Conservation (phyloP, 2,797 vertebrate species). For the Natrix natrix region DNA sequence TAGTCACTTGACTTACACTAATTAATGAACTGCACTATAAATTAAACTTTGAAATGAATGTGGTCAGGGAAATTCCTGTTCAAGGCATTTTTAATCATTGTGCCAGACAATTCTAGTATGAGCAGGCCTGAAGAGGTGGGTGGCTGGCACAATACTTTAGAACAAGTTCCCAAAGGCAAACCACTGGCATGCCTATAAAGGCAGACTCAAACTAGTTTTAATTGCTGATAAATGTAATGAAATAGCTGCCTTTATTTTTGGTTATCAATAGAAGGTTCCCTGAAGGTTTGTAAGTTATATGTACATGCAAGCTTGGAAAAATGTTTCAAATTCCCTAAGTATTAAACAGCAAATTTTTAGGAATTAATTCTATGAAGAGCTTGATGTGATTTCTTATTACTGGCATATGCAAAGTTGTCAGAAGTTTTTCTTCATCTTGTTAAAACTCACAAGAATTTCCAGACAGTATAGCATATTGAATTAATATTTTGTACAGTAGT, state of each 20-base stretch:
- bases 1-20: slow-evolving; percentile 88
- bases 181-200: slow-evolving; percentile 62
- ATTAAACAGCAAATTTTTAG: not conserved
- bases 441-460: slow-evolving; percentile 8
- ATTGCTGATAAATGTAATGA: slow-evolving; percentile 54
- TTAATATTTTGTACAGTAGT: not conserved
- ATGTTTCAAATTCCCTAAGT: slow-evolving; percentile 23
- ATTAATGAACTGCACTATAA: slow-evolving; percentile 79
- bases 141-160: slow-evolving; percentile 62
- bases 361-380: slow-evolving; percentile 2
- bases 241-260: slow-evolving; percentile 58
- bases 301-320: not conserved
- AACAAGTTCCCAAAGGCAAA: slow-evolving; percentile 69
- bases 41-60: slow-evolving; percentile 63
- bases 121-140: slow-evolving; percentile 69
- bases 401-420: not conserved
- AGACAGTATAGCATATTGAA: not conserved
- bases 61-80: slow-evolving; percentile 65
- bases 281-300: slow-evolving; percentile 38
- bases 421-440: not conserved
- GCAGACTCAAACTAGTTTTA: slow-evolving; percentile 63
- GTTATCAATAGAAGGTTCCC: slow-evolving; percentile 39
- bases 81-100: slow-evolving; percentile 60
- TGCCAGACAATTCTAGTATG: slow-evolving; percentile 70
- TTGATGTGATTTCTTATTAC: slow-evolving; percentile 7